These are phyloP conservation scores for Cecidostiba fungosa DNA, from an alignment of 2,888 invertebrate species.

Conservation along the genomic window DNA sequence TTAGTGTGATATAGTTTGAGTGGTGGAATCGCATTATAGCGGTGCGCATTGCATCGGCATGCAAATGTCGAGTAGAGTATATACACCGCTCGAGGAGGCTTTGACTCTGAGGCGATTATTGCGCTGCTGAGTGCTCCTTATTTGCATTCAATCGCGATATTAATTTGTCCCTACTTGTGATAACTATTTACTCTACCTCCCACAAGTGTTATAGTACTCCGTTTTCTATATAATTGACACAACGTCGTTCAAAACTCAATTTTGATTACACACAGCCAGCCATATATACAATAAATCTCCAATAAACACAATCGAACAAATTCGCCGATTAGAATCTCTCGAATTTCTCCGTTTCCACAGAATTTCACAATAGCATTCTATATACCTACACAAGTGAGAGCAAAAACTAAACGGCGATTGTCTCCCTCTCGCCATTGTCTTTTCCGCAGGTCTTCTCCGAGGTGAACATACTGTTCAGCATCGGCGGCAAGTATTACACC, in stretches of 20 bases:
- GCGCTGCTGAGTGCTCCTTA: neutral
- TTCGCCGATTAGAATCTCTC: constrained; percentile 36
- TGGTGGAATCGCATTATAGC: neutral
- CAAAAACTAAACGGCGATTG: constrained; percentile 30
- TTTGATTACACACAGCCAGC: neutral
- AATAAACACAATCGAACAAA: constrained; percentile 38
- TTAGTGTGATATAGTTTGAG: neutral
- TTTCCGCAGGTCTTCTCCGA: constrained; percentile 88
- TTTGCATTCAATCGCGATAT: constrained; percentile 1
- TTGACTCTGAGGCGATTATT: neutral
- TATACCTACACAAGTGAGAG: neutral
- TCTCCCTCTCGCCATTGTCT: constrained; percentile 56
- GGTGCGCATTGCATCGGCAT: neutral
- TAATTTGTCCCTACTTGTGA: neutral
- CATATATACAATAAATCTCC: constrained; percentile 6
- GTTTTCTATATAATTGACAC: neutral
- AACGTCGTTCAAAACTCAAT: neutral
- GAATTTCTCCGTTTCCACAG: constrained; percentile 9
- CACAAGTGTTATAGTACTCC: neutral
- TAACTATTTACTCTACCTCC: neutral
- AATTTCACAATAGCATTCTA: constrained; percentile 17
- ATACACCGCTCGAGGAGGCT: neutral
- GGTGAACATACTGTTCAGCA: constrained; percentile 89
- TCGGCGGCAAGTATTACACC: constrained; percentile 89
- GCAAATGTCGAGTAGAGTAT: neutral